These are phyloP conservation scores for Chelmon rostratus DNA, from an alignment of 2,797 vertebrate genomes.

Conservation along the genomic window DNA sequence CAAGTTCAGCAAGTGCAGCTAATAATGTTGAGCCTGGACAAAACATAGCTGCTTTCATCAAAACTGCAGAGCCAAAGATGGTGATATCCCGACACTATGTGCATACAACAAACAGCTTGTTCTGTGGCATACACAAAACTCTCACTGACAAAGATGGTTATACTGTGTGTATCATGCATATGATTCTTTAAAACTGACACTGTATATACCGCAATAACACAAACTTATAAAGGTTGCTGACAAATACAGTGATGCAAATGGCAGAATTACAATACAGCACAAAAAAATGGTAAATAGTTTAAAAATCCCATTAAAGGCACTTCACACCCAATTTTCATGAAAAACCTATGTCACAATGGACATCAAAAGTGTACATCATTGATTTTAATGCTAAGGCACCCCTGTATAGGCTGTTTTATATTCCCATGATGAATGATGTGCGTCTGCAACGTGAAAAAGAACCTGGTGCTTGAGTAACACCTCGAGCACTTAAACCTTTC, in stretches of 20 bases:
- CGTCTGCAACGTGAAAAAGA: neutral
- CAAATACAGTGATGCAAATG: neutral
- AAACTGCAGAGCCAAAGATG: constrained; percentile 18
- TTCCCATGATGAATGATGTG: neutral
- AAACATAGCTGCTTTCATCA: neutral
- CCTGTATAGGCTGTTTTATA: constrained; percentile 41
- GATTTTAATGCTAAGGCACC: constrained; percentile 73
- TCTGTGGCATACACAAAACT: constrained; percentile 9
- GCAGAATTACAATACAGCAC: constrained; percentile 35
- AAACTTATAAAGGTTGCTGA: neutral
- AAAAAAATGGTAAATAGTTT: constrained; percentile 26
- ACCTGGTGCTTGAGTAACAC: neutral
- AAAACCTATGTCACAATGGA: constrained; percentile 39
- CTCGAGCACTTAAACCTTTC: neutral
- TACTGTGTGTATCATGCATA: constrained; percentile 26
- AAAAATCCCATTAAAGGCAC: constrained; percentile 71
- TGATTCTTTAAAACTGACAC: constrained; percentile 19
- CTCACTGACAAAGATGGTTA: constrained; percentile 21
- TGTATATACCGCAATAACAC: constrained; percentile 1
- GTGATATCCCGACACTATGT: neutral
- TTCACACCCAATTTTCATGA: constrained; percentile 52
- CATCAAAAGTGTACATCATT: constrained; percentile 32
- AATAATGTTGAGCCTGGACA: constrained; percentile 11
- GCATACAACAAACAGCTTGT: neutral
- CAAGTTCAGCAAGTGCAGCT: constrained; percentile 28